Evolutionary conservation across 2,888 invertebrate species (phyloP), one percentile per base, ranked within the genome.

Genomic region (Heteropelma amictum): DNA sequence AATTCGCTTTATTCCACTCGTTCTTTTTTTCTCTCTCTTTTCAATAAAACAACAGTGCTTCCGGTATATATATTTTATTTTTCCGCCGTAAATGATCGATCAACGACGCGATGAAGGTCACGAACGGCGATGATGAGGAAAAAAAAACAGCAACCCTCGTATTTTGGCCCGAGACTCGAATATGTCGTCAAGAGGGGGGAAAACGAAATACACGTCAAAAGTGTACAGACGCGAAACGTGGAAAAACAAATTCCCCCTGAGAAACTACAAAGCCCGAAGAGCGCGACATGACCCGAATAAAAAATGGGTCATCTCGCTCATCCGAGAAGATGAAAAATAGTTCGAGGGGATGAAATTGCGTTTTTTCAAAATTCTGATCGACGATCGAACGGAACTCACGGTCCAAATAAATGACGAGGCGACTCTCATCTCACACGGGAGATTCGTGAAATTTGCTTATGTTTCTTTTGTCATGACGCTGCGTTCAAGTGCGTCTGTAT

Each of bases 61-160:
- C 30, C 7, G n/a, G 7, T 19, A n/a, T n/a, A n/a, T n/a, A n/a
- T n/a, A n/a, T n/a, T n/a, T n/a, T n/a, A n/a, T n/a, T n/a, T n/a
- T n/a, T n/a, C n/a, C n/a, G 40, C n/a, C 19, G 17, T 28, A 17
- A 42, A 60, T 45, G 28, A 60, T 45, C 19, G 30, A 60, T 45
- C 42, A 58, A 42, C 28, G 42, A 30, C n/a, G 28, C 38, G 12
- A 3, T 23, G 26, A n/a, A 60, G 60, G 28, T 33, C 19, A 30
- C 30, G 30, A 45, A 60, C 42, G 60, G 45, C 19, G n/a, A 60
- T 30, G 60, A 30, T 30, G 30, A 45, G 12, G 21, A 42, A 45
- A 30, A 21, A 45, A n/a, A 14, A 53, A 19, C 30, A n/a, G 28
- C 12, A 21, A 14, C 14, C 10, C 26, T 56, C 12, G 19, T 8